Evolutionary conservation across 2,888 invertebrate species (phyloP).

Genomic region (Drosophila flavopinicola): DNA sequence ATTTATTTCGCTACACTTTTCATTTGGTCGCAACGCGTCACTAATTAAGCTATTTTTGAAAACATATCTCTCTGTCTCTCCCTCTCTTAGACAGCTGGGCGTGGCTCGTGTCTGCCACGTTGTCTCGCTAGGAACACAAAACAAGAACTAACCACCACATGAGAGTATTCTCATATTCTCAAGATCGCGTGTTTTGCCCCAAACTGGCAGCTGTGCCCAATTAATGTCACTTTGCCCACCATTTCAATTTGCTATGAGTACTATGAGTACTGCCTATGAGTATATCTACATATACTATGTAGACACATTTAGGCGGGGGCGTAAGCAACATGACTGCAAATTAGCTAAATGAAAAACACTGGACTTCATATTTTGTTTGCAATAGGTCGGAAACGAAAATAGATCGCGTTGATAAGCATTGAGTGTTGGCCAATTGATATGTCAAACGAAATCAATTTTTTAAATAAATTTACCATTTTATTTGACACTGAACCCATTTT

Average conservation of each 20-base stretch:
- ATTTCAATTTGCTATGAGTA: slow-evolving; percentile 40
- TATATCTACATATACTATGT: slow-evolving; percentile 1
- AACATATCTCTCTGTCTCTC: slow-evolving; percentile 18
- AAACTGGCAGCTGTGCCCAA: slow-evolving; percentile 65
- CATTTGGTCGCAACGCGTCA: slow-evolving; percentile 53
- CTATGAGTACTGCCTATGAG: slow-evolving; percentile 7
- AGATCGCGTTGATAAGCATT: slow-evolving; percentile 20
- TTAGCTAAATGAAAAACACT: slow-evolving; percentile 25
- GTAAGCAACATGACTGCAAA: slow-evolving; percentile 28
- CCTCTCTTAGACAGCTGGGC: slow-evolving; percentile 44
- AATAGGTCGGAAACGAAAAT: slow-evolving; percentile 2
- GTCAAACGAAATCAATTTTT: slow-evolving; percentile 6
- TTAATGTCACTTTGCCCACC: slow-evolving; percentile 64
- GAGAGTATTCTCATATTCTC: slow-evolving; percentile 29
- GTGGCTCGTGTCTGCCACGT: slow-evolving; percentile 52
- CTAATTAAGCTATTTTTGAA: slow-evolving; percentile 76
- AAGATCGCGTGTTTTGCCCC: slow-evolving; percentile 65
- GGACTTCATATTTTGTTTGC: slow-evolving; percentile 1
- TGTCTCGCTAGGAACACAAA: slow-evolving; percentile 37
- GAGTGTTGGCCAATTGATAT: slow-evolving; percentile 25
- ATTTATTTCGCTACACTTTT: slow-evolving; percentile 62
- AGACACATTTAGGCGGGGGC: slow-evolving; percentile 4
- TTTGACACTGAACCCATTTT: slow-evolving; percentile 42
- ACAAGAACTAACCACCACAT: slow-evolving; percentile 17
- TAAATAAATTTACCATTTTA: slow-evolving; percentile 3